phyloP scores from a whole-genome alignment of 2,888 invertebrate species.

The Subacronicta megacephala region DNA sequence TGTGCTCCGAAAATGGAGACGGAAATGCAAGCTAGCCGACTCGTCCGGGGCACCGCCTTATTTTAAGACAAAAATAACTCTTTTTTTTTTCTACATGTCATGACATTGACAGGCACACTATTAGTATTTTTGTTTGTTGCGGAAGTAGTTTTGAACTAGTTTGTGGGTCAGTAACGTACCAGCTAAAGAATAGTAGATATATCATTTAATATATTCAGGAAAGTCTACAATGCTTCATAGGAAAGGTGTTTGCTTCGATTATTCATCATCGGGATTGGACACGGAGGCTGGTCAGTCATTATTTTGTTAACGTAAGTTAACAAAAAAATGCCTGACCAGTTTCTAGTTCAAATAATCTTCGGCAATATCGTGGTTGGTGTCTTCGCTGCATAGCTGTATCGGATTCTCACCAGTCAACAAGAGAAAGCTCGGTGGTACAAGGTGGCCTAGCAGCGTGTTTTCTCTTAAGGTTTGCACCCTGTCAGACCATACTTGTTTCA shows the following conservation, averaged over 20 bases:
- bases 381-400: no score
- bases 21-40: background rate
- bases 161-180: constrained; percentile 14
- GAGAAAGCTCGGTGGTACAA: constrained; percentile 79
- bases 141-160: constrained; percentile 34
- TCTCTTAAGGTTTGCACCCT: constrained; percentile 88
- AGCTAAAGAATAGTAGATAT: background rate
- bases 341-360: no score
- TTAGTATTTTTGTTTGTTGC: constrained; percentile 15
- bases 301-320: no score
- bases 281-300: no score
- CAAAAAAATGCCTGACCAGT: no score
- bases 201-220: background rate
- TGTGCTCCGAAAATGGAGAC: background rate
- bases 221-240: background rate
- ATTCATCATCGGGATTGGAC: no score
- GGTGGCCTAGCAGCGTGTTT: constrained; percentile 90
- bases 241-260: no score
- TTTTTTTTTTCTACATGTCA: constrained; percentile 11
- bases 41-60: background rate
- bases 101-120: constrained; percentile 32
- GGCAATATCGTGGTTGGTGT: no score
- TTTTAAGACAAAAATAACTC: background rate
- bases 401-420: background rate
- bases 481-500: constrained; percentile 90